Evolutionary conservation across 2,888 invertebrate genomes (phyloP).

Genomic region (Sinopyrophorus schimmeli): DNA sequence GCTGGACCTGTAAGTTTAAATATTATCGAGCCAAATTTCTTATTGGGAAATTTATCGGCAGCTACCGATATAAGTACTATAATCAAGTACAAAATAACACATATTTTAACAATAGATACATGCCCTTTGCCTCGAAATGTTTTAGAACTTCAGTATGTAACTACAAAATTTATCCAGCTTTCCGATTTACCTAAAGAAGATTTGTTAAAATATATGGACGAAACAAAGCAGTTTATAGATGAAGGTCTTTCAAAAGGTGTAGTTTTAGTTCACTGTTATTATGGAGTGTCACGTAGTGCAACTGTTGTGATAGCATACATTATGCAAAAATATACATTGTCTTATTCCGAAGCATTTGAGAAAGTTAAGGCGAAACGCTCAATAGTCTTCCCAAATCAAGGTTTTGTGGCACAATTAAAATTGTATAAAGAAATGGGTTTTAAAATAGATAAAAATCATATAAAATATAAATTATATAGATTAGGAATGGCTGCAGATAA

Average conservation of each 20-base stretch:
- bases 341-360: slow-evolving; percentile 72
- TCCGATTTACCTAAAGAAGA: slow-evolving; percentile 86
- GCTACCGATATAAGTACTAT: slow-evolving; percentile 74
- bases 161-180: slow-evolving; percentile 76
- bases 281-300: slow-evolving; percentile 88
- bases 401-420: slow-evolving; percentile 78
- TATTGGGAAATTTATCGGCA: slow-evolving; percentile 75
- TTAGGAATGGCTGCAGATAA: slow-evolving; percentile 80
- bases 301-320: slow-evolving; percentile 84
- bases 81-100: slow-evolving; percentile 67
- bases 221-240: slow-evolving; percentile 76
- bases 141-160: slow-evolving; percentile 67
- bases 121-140: slow-evolving; percentile 80
- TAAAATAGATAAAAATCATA: slow-evolving; percentile 68
- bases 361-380: slow-evolving; percentile 70
- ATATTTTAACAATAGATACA: slow-evolving; percentile 82
- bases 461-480: slow-evolving; percentile 74
- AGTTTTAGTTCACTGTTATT: slow-evolving; percentile 89
- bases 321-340: slow-evolving; percentile 81
- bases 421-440: slow-evolving; percentile 80
- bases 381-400: slow-evolving; percentile 77
- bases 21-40: slow-evolving; percentile 61
- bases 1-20: slow-evolving; percentile 64
- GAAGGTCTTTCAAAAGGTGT: slow-evolving; percentile 67
- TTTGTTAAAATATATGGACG: slow-evolving; percentile 76